A percentile compares a stretch with the other conserved stretches of the same genome.
Conservation (phyloP, 2,888 invertebrate genomes). For the Netelia fuscicornis region DNA sequence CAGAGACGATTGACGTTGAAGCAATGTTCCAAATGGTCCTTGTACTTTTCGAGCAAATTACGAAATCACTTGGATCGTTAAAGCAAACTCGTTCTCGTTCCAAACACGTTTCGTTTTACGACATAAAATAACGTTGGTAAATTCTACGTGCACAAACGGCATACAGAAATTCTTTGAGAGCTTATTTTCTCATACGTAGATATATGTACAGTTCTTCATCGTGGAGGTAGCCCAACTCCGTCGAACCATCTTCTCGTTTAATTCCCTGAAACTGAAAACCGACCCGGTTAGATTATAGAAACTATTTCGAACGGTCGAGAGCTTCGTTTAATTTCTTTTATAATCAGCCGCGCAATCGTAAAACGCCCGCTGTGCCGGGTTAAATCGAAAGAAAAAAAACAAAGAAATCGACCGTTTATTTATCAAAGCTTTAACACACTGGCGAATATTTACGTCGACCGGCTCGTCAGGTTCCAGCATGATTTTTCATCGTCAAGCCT, state of each 20-base stretch:
- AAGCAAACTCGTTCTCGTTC: neutral
- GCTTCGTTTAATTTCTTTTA: too few relatives aligned
- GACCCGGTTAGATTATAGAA: neutral
- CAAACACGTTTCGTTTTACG: neutral
- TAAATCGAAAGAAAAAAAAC: too few relatives aligned
- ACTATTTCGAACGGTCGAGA: too few relatives aligned
- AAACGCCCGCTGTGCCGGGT: too few relatives aligned
- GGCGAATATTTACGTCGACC: too few relatives aligned
- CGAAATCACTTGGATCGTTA: neutral
- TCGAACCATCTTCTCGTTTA: neutral
- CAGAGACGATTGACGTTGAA: slow-evolving; percentile 53
- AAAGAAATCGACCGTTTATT: too few relatives aligned
- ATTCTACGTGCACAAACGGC: slow-evolving; percentile 18
- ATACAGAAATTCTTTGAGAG: neutral
- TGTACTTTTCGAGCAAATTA: slow-evolving; percentile 1
- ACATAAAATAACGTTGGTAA: neutral
- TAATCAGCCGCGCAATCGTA: too few relatives aligned
- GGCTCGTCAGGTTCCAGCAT: neutral
- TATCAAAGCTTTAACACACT: too few relatives aligned
- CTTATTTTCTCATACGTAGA: neutral
- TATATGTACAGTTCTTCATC: neutral
- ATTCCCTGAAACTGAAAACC: neutral
- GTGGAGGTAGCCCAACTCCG: neutral
- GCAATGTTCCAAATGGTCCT: slow-evolving; percentile 24
- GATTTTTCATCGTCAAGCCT: neutral